Percentiles rank a stretch among this genome's conserved stretches.
These are phyloP conservation scores for Smutsia gigantea DNA, from an alignment of 2,797 vertebrate species.

Conservation along the genomic window DNA sequence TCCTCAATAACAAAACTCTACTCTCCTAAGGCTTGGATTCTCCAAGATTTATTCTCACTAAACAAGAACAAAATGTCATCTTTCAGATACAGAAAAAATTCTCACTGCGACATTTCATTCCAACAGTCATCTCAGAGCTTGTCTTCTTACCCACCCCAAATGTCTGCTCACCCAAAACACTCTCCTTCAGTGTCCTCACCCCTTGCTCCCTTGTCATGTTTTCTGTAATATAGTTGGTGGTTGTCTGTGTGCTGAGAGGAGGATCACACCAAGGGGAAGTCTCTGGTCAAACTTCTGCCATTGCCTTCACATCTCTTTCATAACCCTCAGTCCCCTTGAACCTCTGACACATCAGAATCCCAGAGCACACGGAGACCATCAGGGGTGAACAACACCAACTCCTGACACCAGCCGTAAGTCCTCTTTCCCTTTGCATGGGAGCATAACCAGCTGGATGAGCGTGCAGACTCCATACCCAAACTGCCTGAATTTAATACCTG, in stretches of 20 bases:
- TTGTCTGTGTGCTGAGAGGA: background rate
- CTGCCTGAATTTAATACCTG: background rate
- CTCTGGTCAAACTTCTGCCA: background rate
- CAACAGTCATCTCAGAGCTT: background rate
- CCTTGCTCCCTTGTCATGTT: background rate
- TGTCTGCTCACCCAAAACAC: background rate
- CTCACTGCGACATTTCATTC: background rate
- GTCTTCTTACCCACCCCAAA: background rate
- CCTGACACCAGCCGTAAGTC: background rate
- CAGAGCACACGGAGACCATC: background rate
- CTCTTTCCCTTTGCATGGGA: background rate
- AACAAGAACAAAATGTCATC: background rate
- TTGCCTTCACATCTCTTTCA: background rate
- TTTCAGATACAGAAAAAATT: background rate
- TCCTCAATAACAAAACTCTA: background rate
- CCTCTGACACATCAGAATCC: background rate
- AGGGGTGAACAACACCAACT: background rate
- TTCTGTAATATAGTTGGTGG: background rate
- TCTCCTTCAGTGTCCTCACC: background rate
- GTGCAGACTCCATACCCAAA: background rate
- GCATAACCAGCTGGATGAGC: background rate
- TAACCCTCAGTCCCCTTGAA: background rate
- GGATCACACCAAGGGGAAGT: background rate
- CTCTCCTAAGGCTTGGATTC: background rate
- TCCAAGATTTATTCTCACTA: background rate